Evolutionary conservation across 2,888 invertebrate genomes (phyloP).

Genomic region (Arenicola marina): DNA sequence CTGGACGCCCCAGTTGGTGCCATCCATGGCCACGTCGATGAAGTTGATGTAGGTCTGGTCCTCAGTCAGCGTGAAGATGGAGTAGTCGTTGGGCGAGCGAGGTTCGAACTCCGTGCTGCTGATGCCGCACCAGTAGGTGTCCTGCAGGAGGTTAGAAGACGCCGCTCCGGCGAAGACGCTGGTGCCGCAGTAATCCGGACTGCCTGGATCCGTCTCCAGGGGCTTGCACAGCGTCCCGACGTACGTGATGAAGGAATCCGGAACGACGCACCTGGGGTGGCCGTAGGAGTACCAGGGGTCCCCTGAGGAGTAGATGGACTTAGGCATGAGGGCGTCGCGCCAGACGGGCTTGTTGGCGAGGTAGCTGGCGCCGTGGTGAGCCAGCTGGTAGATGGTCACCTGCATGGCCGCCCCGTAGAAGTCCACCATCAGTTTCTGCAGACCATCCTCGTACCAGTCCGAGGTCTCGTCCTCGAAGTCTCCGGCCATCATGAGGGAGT

Average conservation of each 20-base stretch:
- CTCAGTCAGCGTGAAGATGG: slow-evolving; percentile 25
- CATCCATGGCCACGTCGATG: slow-evolving; percentile 9
- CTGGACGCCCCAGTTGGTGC: slow-evolving; percentile 8
- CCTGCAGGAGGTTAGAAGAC: slow-evolving; percentile 10
- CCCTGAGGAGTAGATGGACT: slow-evolving; percentile 22
- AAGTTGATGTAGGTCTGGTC: slow-evolving; percentile 8
- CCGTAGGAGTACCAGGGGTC: slow-evolving; percentile 23
- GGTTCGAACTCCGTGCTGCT: background rate
- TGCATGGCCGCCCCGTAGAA: slow-evolving; percentile 23
- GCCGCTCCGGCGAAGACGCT: slow-evolving; percentile 3
- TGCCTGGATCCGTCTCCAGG: slow-evolving; percentile 3
- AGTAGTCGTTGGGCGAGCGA: slow-evolving; percentile 18
- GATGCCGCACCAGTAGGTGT: slow-evolving; percentile 18
- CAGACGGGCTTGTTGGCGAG: slow-evolving; percentile 29
- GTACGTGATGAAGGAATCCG: slow-evolving; percentile 16
- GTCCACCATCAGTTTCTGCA: slow-evolving; percentile 17
- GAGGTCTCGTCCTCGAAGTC: slow-evolving; percentile 29
- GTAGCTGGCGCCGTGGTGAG: slow-evolving; percentile 28
- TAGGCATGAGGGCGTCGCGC: slow-evolving; percentile 15
- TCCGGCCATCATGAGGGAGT: slow-evolving; percentile 23
- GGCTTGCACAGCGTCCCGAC: slow-evolving; percentile 17
- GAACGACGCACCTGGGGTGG: slow-evolving; percentile 26
- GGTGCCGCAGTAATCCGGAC: slow-evolving; percentile 20
- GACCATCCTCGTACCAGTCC: slow-evolving; percentile 26
- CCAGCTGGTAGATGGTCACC: slow-evolving; percentile 20